phyloP scores from a whole-genome alignment of 2,888 invertebrate species.

The Malthinus seriepunctatus region DNA sequence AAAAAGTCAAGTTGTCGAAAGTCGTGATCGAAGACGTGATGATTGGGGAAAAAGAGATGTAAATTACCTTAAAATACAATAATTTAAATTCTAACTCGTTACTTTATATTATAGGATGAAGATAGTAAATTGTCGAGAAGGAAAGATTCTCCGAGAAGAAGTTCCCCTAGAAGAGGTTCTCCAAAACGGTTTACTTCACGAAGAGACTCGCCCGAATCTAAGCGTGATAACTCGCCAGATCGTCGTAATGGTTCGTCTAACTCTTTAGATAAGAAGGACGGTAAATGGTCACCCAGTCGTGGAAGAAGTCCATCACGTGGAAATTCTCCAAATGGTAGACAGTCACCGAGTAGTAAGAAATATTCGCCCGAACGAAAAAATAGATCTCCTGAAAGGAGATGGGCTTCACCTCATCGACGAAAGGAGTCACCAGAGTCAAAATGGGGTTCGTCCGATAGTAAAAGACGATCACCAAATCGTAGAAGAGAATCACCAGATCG shows the following conservation, averaged over 20 bases:
- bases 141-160: conserved; percentile 17
- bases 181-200: conserved; percentile 1
- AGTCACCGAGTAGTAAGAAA: conserved; percentile 6
- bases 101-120: conserved; percentile 12
- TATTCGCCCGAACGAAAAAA: conserved; percentile 16
- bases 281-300: conserved; percentile 16
- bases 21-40: conserved; percentile 23
- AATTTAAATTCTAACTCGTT: neutral
- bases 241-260: conserved; percentile 15
- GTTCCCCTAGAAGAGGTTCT: conserved; percentile 20
- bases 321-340: conserved; percentile 11
- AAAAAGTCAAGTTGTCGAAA: conserved; percentile 30
- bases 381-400: conserved; percentile 9
- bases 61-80: conserved; percentile 6
- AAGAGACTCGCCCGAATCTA: neutral
- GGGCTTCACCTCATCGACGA: conserved; percentile 22
- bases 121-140: conserved; percentile 10
- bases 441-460: conserved; percentile 20
- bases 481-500: conserved; percentile 22
- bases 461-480: conserved; percentile 6
- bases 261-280: conserved; percentile 9
- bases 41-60: conserved; percentile 31
- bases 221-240: conserved; percentile 26
- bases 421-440: conserved; percentile 23
- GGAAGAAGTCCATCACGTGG: conserved; percentile 13